A percentile compares a stretch with the other conserved stretches of the same genome.
These are phyloP conservation scores for Drosophila robusta DNA, from an alignment of 2,888 invertebrate species.

Conservation along the genomic window DNA sequence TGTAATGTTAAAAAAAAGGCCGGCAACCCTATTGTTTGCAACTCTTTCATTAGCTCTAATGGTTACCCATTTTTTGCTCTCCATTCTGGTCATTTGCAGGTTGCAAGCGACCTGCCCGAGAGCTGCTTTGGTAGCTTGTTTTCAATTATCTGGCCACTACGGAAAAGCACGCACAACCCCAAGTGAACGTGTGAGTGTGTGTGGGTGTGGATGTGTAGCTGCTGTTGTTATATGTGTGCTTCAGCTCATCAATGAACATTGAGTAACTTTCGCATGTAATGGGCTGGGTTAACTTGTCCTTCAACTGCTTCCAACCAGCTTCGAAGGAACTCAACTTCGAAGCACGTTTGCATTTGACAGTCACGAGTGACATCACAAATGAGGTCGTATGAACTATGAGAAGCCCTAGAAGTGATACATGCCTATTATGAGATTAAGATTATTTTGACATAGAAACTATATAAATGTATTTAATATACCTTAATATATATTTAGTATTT, in stretches of 20 bases:
- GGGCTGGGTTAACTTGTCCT: slow-evolving; percentile 24
- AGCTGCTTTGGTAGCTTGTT: slow-evolving; percentile 43
- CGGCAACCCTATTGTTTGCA: not conserved
- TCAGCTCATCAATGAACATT: slow-evolving; percentile 63
- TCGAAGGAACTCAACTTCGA: slow-evolving; percentile 41
- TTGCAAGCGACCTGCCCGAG: slow-evolving; percentile 2
- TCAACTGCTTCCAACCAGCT: slow-evolving; percentile 20
- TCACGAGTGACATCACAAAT: slow-evolving; percentile 1
- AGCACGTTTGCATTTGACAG: slow-evolving; percentile 61
- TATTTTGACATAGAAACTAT: no score
- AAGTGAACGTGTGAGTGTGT: not conserved
- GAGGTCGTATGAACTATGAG: not conserved
- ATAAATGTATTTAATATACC: no score
- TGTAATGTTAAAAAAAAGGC: not conserved
- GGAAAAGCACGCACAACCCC: slow-evolving; percentile 33
- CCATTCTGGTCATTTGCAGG: slow-evolving; percentile 11
- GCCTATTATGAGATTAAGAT: no score
- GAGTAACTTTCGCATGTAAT: slow-evolving; percentile 52
- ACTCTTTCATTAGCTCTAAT: slow-evolving; percentile 7
- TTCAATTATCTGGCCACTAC: slow-evolving; percentile 66
- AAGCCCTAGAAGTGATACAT: slow-evolving; percentile 11
- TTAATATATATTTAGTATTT: no score
- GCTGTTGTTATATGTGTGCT: not conserved
- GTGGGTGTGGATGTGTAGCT: slow-evolving; percentile 1
- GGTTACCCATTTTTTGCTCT: not conserved